Evolutionary conservation across 2,888 invertebrate genomes (phyloP), one percentile per base, ranked within the genome.

Genomic region (Branchellion lobata): DNA sequence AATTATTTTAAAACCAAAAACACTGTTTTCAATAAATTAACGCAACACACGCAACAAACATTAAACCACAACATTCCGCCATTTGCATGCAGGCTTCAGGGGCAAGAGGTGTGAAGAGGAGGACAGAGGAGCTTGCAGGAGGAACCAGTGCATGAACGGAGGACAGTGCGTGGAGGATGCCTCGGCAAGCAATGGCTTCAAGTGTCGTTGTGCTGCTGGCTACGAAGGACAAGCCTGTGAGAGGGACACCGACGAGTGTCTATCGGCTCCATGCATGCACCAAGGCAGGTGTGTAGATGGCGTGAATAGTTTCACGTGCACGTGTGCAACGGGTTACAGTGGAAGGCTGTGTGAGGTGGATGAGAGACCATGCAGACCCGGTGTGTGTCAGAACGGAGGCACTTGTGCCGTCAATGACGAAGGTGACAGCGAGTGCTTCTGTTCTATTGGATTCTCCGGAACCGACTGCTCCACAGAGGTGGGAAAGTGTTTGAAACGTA

Each of bases 191-290:
- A 77, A 61, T 36, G 77, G 77, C 5, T 77, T 77, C 77, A n/a
- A n/a, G 61, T 83, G 81, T 74, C 53, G 40, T 29, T 85, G 85
- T 82, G 68, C 80, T 5, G 79, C 81, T 27, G 86, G 85, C n/a
- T 85, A 82, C 74, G 81, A 81, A 24, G 86, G 86, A 21, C 33
- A 72, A 8, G 77, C 81, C 14, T 86, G 86, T 81, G 84, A 84
- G 77, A 81, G 80, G 8, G 84, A 96, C 89, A 93, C 96, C 84
- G 95, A 96, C 89, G 96, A 96, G 88, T 96, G 96, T 27, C 73
- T 69, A 21, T 79, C 81, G 11, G 18, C 36, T 11, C 84, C 84
- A 0, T 85, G 85, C 80, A 68, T 69, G 21, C 83, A 84, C 57
- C 81, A 81, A 1, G 84, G 83, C 1, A 83, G 81, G 0, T 85